Evolutionary conservation across 2,888 invertebrate genomes (phyloP), one percentile per base, ranked within the genome.

Genomic region (Leucophenga maculata): DNA sequence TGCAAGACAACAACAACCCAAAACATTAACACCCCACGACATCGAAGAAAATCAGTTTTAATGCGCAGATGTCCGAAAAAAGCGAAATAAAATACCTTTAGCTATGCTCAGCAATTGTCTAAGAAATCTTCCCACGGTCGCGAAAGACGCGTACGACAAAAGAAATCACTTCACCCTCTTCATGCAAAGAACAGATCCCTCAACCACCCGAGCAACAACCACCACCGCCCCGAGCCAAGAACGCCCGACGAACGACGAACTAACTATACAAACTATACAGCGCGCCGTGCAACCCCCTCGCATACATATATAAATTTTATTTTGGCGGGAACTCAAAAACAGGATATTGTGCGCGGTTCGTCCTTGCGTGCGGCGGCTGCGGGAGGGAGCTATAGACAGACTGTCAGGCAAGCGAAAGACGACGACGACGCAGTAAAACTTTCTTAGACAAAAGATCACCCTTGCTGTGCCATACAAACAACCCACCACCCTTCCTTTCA

Each of bases 71-170:
- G 62, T 64, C 22, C 31, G 22, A 50, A 18, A 50, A 50, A 55
- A 55, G 55, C 14, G 18, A 31, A n/a, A 20, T 1, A 18, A 46
- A 22, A 64, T 64, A 48, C 48, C 22, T 22, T n/a, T 46, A 50
- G 46, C 4, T 44, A 44, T 14, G 18, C 11, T 32, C n/a, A n/a
- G 22, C 9, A 60, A 39, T 60, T 84, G 85, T 84, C 71, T 69
- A 69, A 69, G 66, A 80, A 84, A 84, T 84, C 84, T 84, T 84
- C 84, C 84, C 84, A 84, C 84, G 84, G 84, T 86, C 69, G 72
- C 69, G 70, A 66, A 65, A 71, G 72, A 71, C 54, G 82, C 75
- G 77, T 77, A 75, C 75, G 78, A 76, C 82, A 80, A 50, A 50
- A 50, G 18, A 64, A 64, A 64, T 73, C 70, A 72, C 77, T 72